Evolutionary conservation across 2,797 vertebrate genomes (phyloP).

Genomic region (Vespertilio murinus): DNA sequence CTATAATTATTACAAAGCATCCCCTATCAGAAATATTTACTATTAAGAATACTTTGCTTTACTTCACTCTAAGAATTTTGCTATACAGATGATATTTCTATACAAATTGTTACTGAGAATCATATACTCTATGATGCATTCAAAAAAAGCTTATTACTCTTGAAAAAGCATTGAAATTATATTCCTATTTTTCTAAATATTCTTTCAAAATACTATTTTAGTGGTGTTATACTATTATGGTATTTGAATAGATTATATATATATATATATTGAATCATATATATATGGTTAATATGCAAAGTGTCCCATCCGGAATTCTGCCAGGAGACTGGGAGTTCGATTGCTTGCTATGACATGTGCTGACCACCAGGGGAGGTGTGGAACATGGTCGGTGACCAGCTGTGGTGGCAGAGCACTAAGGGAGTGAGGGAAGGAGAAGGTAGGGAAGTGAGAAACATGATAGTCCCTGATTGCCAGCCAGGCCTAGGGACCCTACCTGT

Average conservation of each 20-base stretch:
- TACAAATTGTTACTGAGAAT: neutral
- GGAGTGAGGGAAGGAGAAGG: too few species aligned
- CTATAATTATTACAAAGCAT: neutral
- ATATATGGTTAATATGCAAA: too few species aligned
- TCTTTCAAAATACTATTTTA: neutral
- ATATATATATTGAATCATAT: neutral
- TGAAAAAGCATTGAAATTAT: neutral
- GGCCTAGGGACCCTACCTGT: too few species aligned
- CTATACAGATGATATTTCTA: neutral
- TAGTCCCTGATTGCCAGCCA: too few species aligned
- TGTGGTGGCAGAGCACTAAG: rapidly evolving
- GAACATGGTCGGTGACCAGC: too few species aligned
- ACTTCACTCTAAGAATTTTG: neutral
- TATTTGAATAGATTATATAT: neutral
- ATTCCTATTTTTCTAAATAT: neutral
- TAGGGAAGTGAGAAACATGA: too few species aligned
- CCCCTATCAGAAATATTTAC: neutral
- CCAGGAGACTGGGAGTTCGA: too few species aligned
- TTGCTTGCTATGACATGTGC: too few species aligned
- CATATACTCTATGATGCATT: neutral
- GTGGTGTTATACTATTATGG: neutral
- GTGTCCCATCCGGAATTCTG: too few species aligned
- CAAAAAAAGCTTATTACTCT: neutral
- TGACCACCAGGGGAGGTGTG: too few species aligned
- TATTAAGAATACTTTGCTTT: neutral